Percentiles rank a stretch among this genome's conserved stretches.
phyloP scores from a whole-genome alignment of 2,113 vertebrate genomes.

The zebrafish (Danio rerio) region DNA sequence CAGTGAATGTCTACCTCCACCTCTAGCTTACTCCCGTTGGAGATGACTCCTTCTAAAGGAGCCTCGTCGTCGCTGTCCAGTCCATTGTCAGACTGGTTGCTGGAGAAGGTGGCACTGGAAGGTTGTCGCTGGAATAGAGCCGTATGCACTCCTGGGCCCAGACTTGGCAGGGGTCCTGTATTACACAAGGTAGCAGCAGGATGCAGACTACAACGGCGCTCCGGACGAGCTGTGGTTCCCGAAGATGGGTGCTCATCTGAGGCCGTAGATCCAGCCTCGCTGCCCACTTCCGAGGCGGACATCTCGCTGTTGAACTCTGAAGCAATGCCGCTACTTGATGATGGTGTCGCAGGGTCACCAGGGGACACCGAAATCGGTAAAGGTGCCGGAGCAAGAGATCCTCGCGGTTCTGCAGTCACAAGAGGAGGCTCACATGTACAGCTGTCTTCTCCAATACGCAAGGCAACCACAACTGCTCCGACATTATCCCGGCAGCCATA shows the following conservation, averaged over 20 bases:
- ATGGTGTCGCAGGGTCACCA: constrained; percentile 81
- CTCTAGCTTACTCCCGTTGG: constrained; percentile 93
- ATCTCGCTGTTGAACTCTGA: constrained; percentile 93
- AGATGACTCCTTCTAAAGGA: constrained; percentile 89
- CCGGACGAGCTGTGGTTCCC: constrained; percentile 79
- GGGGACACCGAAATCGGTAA: constrained; percentile 62
- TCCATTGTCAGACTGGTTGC: constrained; percentile 95
- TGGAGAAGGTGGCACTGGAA: constrained; percentile 90
- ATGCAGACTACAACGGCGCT: constrained; percentile 91
- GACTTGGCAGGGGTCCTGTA: constrained; percentile 63
- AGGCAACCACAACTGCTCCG: constrained; percentile 86
- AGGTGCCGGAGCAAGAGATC: constrained; percentile 45
- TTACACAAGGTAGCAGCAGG: constrained; percentile 78
- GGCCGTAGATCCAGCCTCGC: constrained; percentile 95
- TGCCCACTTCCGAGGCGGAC: constrained; percentile 93
- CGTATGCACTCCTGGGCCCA: constrained; percentile 59
- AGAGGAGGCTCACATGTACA: constrained; percentile 87
- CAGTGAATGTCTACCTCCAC: constrained; percentile 97
- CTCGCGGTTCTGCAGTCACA: constrained; percentile 71
- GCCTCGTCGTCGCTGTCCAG: constrained; percentile 94
- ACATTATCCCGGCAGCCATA: constrained; percentile 96
- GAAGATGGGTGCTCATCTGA: constrained; percentile 87
- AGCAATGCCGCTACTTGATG: constrained; percentile 88
- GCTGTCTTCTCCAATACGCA: constrained; percentile 86
- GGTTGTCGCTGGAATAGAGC: constrained; percentile 90